phyloP scores from a whole-genome alignment of 1,140 invertebrate species.

The Zaprionus ornatus region DNA sequence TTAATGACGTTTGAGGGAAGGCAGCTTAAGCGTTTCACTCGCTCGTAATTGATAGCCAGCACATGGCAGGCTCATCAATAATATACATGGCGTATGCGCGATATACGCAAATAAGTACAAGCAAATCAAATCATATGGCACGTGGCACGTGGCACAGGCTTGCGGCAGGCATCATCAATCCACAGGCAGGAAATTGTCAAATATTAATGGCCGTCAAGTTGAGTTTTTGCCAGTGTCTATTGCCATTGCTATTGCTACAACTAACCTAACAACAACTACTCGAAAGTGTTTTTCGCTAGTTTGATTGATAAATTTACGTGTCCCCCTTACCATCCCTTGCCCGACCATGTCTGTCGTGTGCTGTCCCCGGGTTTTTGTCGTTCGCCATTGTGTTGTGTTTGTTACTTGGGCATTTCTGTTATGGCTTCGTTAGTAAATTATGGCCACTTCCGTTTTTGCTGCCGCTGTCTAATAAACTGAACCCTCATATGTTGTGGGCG shows the following conservation, averaged over 20 bases:
- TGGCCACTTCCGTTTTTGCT: conserved; percentile 76
- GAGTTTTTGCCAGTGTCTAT: conserved; percentile 19
- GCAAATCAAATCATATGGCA: conserved; percentile 61
- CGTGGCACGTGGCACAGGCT: conserved; percentile 24
- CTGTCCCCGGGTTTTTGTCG: not conserved
- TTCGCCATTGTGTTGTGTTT: conserved; percentile 34
- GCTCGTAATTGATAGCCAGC: conserved; percentile 65
- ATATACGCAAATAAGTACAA: conserved; percentile 67
- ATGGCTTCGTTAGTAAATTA: conserved; percentile 81
- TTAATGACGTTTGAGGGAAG: conserved; percentile 51
- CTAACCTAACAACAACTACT: conserved; percentile 66
- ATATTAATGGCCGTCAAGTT: conserved; percentile 75
- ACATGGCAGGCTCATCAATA: conserved; percentile 73
- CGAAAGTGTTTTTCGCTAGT: conserved; percentile 63
- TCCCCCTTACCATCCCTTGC: conserved; percentile 9
- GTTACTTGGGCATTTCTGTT: conserved; percentile 59
- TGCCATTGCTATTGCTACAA: conserved; percentile 6
- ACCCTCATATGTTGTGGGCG: conserved; percentile 53
- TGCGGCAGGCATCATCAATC: conserved; percentile 67
- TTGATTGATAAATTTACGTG: conserved; percentile 77
- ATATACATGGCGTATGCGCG: conserved; percentile 65
- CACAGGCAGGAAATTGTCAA: conserved; percentile 71
- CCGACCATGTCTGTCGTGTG: conserved; percentile 13
- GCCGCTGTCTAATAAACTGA: conserved; percentile 76
- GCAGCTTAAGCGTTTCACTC: conserved; percentile 18